Evolutionary conservation across 2,797 vertebrate genomes (phyloP).

Genomic region (Mycteria americana): DNA sequence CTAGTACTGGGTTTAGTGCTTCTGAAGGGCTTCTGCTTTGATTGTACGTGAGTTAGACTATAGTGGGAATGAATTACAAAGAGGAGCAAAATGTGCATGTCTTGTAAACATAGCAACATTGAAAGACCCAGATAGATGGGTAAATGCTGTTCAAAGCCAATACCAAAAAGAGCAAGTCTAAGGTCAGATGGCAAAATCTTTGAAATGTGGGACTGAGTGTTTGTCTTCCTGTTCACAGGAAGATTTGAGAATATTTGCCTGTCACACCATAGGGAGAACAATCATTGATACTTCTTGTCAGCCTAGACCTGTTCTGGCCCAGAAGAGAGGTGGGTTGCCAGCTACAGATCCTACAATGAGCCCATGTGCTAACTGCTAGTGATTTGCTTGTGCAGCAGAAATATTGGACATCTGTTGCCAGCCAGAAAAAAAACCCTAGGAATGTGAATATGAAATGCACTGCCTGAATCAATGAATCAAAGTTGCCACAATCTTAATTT

Average conservation of each 20-base stretch:
- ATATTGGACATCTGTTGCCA: not conserved
- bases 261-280: not conserved
- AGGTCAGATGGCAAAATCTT: constrained; percentile 16
- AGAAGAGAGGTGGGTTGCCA: not conserved
- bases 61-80: constrained; percentile 53
- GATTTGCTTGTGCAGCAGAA: not conserved
- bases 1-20: constrained; percentile 27
- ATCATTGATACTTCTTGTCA: not conserved
- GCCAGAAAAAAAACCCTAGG: not conserved
- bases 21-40: constrained; percentile 58
- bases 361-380: not conserved
- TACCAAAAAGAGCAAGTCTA: not conserved
- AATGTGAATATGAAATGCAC: constrained; percentile 9
- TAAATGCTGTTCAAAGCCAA: constrained; percentile 44
- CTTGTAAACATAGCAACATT: constrained; percentile 43
- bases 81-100: constrained; percentile 23
- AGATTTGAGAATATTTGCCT: not conserved
- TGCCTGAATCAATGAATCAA: constrained; percentile 22
- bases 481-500: constrained; percentile 7
- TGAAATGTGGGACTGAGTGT: not conserved
- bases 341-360: not conserved
- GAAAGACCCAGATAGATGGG: constrained; percentile 43
- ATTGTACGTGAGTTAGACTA: constrained; percentile 32
- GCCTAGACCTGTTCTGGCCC: not conserved
- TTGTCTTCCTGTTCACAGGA: not conserved